Conservation (phyloP, 1,140 invertebrate genomes). For the Asbolus verrucosus region DNA sequence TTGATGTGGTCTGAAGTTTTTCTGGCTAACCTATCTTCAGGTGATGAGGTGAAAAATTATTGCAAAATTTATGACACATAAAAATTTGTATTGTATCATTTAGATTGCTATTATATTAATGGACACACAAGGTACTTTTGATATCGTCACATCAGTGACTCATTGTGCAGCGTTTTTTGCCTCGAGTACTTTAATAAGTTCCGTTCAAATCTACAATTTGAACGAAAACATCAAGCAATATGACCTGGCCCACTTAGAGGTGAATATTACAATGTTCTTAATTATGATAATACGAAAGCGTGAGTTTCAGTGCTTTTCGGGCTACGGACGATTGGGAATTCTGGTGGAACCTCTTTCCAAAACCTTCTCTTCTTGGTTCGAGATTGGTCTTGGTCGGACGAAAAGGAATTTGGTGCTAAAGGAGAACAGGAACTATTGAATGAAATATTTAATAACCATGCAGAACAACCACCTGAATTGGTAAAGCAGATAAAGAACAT, state of each 20-base stretch:
- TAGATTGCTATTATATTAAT: background rate
- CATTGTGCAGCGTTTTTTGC: background rate
- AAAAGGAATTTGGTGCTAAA: background rate
- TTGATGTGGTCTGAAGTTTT: constrained; percentile 94
- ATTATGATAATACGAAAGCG: background rate
- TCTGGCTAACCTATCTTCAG: constrained; percentile 76
- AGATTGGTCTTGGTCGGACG: background rate
- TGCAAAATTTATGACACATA: too few species aligned
- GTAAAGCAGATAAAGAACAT: background rate
- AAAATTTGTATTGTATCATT: too few species aligned
- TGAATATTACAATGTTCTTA: background rate
- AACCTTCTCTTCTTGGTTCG: background rate
- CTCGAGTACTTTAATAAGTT: background rate
- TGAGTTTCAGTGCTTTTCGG: background rate
- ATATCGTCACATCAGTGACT: background rate
- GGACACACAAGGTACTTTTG: constrained; percentile 10
- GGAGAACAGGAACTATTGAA: background rate
- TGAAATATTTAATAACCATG: background rate
- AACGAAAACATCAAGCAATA: background rate
- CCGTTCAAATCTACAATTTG: background rate
- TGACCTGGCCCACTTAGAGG: background rate
- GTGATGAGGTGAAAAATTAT: constrained; percentile 71
- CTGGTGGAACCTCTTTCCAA: background rate
- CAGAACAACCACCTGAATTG: background rate
- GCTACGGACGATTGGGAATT: background rate